Percentiles rank a stretch among this genome's conserved stretches.
phyloP scores from a whole-genome alignment of 2,797 vertebrate species.

The Corythornis leucogaster region DNA sequence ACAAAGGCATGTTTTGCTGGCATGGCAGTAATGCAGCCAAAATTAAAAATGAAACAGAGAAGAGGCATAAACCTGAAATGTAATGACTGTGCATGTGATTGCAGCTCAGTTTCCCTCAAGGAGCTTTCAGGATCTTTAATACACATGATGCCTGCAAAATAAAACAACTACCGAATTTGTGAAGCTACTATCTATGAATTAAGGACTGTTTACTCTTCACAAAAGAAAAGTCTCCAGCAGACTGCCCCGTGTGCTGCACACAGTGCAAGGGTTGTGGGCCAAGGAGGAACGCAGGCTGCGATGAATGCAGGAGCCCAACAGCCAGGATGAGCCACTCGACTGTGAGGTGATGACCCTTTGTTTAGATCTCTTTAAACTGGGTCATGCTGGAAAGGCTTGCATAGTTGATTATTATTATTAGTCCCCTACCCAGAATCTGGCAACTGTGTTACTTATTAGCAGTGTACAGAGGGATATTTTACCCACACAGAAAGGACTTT shows the following conservation, averaged over 20 bases:
- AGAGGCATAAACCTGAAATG: neutral
- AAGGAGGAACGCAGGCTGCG: neutral
- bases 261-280: fast-evolving
- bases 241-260: neutral
- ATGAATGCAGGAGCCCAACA: neutral
- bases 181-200: neutral
- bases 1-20: conserved; percentile 17
- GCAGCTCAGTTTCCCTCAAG: neutral
- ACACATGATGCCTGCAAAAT: neutral
- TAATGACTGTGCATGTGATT: neutral
- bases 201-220: neutral
- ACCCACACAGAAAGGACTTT: neutral
- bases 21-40: conserved; percentile 20
- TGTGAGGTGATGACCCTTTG: neutral
- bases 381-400: neutral
- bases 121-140: neutral
- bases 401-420: neutral
- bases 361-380: neutral
- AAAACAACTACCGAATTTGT: neutral
- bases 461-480: neutral
- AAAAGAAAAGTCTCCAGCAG: neutral
- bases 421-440: neutral
- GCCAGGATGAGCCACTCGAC: fast-evolving
- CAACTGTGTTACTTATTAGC: neutral
- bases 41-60: conserved; percentile 34